Percentiles rank a stretch among this genome's conserved stretches.
Conservation (phyloP, 2,113 vertebrate genomes). For the Prietella phreatophila region DNA sequence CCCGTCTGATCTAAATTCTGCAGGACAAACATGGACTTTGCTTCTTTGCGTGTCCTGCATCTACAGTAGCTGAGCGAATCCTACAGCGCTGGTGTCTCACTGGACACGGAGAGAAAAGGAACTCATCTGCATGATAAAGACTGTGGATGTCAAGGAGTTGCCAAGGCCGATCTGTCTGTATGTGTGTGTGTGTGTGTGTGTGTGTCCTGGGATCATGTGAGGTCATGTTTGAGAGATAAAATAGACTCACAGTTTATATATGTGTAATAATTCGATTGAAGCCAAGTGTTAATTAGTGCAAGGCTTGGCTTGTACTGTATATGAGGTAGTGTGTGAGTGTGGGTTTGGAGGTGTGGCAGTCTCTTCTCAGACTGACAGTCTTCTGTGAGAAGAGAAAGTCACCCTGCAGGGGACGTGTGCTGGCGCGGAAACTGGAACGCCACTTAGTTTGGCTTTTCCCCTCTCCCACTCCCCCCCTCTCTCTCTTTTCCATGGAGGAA, state of each 20-base stretch:
- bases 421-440: slow-evolving; percentile 46
- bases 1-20: slow-evolving; percentile 23
- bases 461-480: background rate
- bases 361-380: slow-evolving; percentile 46
- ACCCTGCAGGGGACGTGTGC: slow-evolving; percentile 48
- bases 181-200: slow-evolving; percentile 36
- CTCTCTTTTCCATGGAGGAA: slow-evolving; percentile 50
- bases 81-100: slow-evolving; percentile 20
- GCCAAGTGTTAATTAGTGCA: slow-evolving; percentile 14
- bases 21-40: background rate
- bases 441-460: slow-evolving; percentile 29
- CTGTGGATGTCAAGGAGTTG: slow-evolving; percentile 55
- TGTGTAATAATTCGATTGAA: background rate
- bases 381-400: slow-evolving; percentile 38
- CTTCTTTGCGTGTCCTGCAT: background rate
- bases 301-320: background rate
- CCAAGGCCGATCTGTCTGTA: slow-evolving; percentile 47
- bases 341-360: slow-evolving; percentile 32
- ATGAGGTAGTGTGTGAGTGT: slow-evolving; percentile 26
- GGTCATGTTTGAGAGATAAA: slow-evolving; percentile 23
- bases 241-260: background rate
- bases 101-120: slow-evolving; percentile 30
- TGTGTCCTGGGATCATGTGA: slow-evolving; percentile 23
- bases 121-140: slow-evolving; percentile 62
- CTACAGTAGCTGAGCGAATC: background rate